These are phyloP conservation scores for Pemphredon lugubris DNA, from an alignment of 2,888 invertebrate species.

Conservation along the genomic window DNA sequence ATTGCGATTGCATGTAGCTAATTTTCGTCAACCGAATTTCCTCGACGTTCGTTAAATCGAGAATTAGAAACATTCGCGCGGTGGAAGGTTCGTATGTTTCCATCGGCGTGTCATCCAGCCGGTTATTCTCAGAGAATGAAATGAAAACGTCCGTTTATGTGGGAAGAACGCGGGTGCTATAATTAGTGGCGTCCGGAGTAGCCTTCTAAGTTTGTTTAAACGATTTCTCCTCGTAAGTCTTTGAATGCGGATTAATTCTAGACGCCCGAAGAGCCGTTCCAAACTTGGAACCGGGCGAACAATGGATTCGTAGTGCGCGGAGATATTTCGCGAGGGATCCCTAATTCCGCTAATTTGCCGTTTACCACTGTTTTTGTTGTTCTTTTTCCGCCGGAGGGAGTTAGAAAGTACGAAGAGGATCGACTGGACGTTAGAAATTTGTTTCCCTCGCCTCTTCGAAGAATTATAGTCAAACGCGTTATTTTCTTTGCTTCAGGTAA, in stretches of 20 bases:
- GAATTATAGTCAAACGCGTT: too few relatives aligned
- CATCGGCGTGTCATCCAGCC: slow-evolving; percentile 11
- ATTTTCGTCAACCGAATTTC: slow-evolving; percentile 1
- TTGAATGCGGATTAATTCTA: slow-evolving; percentile 1
- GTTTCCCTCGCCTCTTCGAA: too few relatives aligned
- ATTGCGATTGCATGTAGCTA: too few relatives aligned
- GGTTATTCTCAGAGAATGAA: slow-evolving; percentile 41
- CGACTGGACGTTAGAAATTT: too few relatives aligned
- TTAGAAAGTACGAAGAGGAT: too few relatives aligned
- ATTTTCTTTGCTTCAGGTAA: too few relatives aligned
- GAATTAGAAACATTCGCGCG: slow-evolving; percentile 1
- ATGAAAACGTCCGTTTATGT: slow-evolving; percentile 31
- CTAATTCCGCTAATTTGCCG: too few relatives aligned
- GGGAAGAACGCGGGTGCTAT: slow-evolving; percentile 28
- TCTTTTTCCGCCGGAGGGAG: too few relatives aligned
- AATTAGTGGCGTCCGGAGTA: slow-evolving; percentile 33
- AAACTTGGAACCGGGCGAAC: not conserved
- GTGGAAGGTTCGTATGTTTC: slow-evolving; percentile 2
- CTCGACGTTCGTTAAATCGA: not conserved
- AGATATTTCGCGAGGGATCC: not conserved
- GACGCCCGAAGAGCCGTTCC: not conserved
- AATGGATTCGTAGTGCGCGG: not conserved
- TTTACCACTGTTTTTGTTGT: too few relatives aligned
- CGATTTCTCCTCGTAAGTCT: not conserved
- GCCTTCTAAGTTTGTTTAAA: slow-evolving; percentile 3